Evolutionary conservation across 2,797 vertebrate genomes (phyloP), one percentile per base, ranked within the genome.

Genomic region (Brachyalestes nurse): DNA sequence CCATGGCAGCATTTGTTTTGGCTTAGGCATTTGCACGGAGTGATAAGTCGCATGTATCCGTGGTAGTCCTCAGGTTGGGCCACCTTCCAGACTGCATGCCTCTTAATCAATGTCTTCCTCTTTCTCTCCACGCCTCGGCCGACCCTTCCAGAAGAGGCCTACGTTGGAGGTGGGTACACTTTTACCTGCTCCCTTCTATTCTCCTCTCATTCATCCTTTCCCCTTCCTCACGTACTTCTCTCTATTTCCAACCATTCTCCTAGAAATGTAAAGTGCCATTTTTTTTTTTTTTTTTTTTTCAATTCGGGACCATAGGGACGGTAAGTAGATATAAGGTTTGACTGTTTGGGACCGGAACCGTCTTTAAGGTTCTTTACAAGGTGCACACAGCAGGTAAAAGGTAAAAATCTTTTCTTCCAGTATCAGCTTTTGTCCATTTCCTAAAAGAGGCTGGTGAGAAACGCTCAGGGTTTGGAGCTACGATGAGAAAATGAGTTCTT

Each of bases 61-160:
- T 92, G 85, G 86, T 87, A 86, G 85, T 83, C 85, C 86, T 85
- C 82, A 82, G 95, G 93, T 95, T 95, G 93, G 93, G 94, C 94
- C 94, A 93, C 94, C 92, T 93, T 95, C 93, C 91, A 94, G 93
- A 97, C 95, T 97, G 98, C 97, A 98, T 98, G 97, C 97, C 95
- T 97, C 97, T 99, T 98, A 98, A 98, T 98, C 96, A 98, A 98
- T 99, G 96, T 99, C 96, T 99, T 96, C 96, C 97, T 96, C 96
- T 98, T 95, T 99, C 95, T 98, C 95, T 97, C 95, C 96, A 95
- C 95, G 91, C 94, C 96, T 94, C 93, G 96, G 96, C 96, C 94
- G 94, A 94, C 95, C 96, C 94, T 66, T 95, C 93, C 98, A 98
- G 98, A 98, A 96, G 97, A 98, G 96, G 96, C 94, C 98, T 96